These are phyloP conservation scores for Mylabris sibirica DNA, from an alignment of 2,888 invertebrate species.

Conservation along the genomic window DNA sequence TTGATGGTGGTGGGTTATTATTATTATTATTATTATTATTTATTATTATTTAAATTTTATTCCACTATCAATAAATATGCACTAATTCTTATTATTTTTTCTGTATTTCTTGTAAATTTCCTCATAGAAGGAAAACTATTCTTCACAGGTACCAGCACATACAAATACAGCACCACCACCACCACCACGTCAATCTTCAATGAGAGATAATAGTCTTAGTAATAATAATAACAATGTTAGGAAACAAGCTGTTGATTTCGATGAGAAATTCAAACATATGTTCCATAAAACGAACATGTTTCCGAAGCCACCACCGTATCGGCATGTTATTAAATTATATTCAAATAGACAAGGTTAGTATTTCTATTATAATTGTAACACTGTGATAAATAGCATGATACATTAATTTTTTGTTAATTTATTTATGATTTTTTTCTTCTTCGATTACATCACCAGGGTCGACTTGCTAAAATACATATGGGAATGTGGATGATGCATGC, in stretches of 20 bases:
- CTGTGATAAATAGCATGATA: neutral
- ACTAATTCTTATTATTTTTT: neutral
- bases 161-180: conserved; percentile 62
- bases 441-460: conserved; percentile 28
- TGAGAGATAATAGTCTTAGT: conserved; percentile 58
- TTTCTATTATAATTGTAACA: conserved; percentile 12
- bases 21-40: neutral
- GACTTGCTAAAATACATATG: conserved; percentile 24
- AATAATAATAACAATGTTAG: conserved; percentile 38
- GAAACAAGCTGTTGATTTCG: conserved; percentile 66
- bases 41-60: neutral
- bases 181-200: conserved; percentile 71
- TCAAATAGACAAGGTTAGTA: conserved; percentile 69
- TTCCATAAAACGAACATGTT: conserved; percentile 71
- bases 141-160: conserved; percentile 39
- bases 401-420: neutral
- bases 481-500: conserved; percentile 21
- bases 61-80: neutral
- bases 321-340: conserved; percentile 73
- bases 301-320: conserved; percentile 75
- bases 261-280: conserved; percentile 70
- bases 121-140: conserved; percentile 13
- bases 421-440: conserved; percentile 23
- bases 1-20: neutral
- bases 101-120: neutral